Evolutionary conservation across 2,888 invertebrate genomes (phyloP).

Genomic region (Drosophila greeni): DNA sequence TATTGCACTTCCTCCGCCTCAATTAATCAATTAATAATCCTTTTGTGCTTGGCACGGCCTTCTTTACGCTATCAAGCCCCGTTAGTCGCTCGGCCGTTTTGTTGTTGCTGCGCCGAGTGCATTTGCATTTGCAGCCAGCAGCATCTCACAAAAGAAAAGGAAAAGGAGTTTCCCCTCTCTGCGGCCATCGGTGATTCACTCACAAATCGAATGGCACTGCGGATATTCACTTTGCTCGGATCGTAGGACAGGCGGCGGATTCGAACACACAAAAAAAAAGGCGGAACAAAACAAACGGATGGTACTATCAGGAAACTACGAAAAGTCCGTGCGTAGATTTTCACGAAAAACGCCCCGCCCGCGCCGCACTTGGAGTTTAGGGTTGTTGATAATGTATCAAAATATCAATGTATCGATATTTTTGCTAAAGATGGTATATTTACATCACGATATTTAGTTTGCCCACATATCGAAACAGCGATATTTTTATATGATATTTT

Average conservation of each 20-base stretch:
- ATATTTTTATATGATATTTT: too few relatives aligned
- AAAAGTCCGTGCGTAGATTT: constrained; percentile 47
- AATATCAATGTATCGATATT: too few relatives aligned
- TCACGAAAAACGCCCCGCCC: constrained; percentile 49
- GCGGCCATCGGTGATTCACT: constrained; percentile 31
- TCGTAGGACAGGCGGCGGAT: constrained; percentile 18
- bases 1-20: constrained; percentile 8
- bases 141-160: constrained; percentile 18
- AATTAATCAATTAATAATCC: constrained; percentile 14
- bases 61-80: neutral
- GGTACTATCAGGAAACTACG: constrained; percentile 43
- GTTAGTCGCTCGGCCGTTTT: constrained; percentile 45
- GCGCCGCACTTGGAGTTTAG: constrained; percentile 3
- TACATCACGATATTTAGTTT: too few relatives aligned
- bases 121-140: constrained; percentile 26
- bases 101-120: constrained; percentile 38
- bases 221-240: constrained; percentile 12
- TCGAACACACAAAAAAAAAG: constrained; percentile 34
- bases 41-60: neutral
- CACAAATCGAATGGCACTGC: constrained; percentile 11
- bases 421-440: too few relatives aligned
- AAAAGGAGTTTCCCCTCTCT: constrained; percentile 16
- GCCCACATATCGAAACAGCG: too few relatives aligned
- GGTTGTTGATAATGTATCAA: too few relatives aligned
- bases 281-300: constrained; percentile 38